These are phyloP conservation scores for Pungitius pungitius DNA, from an alignment of 2,113 vertebrate genomes.

Conservation along the genomic window DNA sequence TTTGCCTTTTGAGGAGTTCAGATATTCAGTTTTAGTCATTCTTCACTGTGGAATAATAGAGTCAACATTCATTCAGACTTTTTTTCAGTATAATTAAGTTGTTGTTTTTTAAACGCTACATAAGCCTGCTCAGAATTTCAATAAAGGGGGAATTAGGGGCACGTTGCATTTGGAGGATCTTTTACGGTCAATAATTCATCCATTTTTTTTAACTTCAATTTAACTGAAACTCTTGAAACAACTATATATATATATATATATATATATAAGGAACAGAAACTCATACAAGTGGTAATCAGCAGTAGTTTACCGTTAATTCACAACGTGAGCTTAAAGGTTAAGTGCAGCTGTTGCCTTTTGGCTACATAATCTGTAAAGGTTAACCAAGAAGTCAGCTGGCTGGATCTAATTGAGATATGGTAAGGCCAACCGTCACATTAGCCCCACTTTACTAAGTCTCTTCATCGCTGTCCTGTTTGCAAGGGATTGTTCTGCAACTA, in stretches of 20 bases:
- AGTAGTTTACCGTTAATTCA: conserved; percentile 31
- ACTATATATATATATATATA: background rate
- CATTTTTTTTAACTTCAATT: background rate
- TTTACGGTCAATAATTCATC: background rate
- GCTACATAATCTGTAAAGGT: conserved; percentile 44
- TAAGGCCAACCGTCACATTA: conserved; percentile 46
- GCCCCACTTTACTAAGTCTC: conserved; percentile 9
- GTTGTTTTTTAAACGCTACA: background rate
- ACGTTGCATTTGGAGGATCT: background rate
- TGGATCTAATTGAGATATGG: conserved; percentile 52
- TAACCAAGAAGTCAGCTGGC: conserved; percentile 47
- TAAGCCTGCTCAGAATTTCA: background rate
- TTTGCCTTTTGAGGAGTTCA: background rate
- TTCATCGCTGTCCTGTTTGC: background rate
- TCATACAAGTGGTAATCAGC: conserved; percentile 11
- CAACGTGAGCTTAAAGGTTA: conserved; percentile 43
- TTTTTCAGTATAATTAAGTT: background rate
- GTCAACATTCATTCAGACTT: background rate
- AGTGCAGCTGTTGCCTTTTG: conserved; percentile 16
- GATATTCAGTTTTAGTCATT: background rate
- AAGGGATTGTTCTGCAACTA: background rate
- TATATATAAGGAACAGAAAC: background rate
- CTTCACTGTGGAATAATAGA: background rate
- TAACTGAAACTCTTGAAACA: background rate
- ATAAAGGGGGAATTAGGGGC: background rate